These are phyloP conservation scores for Catostylus mosaicus DNA, from an alignment of 30 jellyfish, hydroid and myxozoan genomes.

Conservation along the genomic window DNA sequence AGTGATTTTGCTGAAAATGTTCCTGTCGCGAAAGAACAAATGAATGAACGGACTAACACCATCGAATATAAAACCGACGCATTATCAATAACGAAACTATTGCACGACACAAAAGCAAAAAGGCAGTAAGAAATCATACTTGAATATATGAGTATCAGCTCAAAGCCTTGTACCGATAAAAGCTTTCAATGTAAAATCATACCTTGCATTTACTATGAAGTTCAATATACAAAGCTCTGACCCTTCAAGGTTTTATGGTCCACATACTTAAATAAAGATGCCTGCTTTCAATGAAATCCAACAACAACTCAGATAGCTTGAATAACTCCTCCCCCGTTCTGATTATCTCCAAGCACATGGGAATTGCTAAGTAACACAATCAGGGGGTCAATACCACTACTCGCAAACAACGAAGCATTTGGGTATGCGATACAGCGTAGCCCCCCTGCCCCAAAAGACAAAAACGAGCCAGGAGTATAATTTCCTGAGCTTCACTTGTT, in stretches of 20 bases:
- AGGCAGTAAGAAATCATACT: neutral
- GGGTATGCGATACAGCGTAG: neutral
- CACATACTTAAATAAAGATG: neutral
- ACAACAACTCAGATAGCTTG: neutral
- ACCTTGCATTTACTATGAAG: neutral
- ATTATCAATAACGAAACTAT: no score
- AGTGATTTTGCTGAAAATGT: no score
- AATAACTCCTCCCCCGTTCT: constrained; percentile 16
- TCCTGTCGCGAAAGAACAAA: no score
- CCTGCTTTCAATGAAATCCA: neutral
- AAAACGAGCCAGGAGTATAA: neutral
- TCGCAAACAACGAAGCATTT: no score
- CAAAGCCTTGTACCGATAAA: neutral
- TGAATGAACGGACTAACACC: no score
- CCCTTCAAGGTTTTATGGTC: neutral
- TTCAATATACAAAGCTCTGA: neutral
- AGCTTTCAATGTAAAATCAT: no score
- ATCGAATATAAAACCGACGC: no score
- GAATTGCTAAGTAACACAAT: neutral
- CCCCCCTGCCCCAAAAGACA: neutral
- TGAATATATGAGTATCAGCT: neutral
- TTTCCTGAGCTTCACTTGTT: no score
- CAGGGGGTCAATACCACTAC: neutral
- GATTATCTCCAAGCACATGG: constrained; percentile 2
- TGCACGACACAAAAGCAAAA: neutral